Conservation (phyloP, 2,888 invertebrate genomes). For the Agrotis segetum region DNA sequence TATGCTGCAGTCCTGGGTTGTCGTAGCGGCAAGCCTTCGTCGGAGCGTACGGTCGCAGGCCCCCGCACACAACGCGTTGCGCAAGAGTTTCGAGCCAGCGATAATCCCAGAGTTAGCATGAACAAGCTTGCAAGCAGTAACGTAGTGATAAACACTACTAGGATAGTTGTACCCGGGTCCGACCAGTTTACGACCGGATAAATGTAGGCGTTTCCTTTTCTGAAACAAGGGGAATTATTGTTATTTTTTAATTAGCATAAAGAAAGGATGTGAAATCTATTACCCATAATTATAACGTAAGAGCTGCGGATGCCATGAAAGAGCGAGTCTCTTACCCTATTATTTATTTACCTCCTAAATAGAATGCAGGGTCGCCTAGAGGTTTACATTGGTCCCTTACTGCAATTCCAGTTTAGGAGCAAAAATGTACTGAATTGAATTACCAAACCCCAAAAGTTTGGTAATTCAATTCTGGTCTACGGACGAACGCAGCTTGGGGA, state of each 20-base stretch:
- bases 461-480: neutral
- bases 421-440: neutral
- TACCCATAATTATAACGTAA: too few relatives aligned
- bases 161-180: constrained; percentile 91
- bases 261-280: neutral
- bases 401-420: neutral
- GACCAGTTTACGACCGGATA: constrained; percentile 95
- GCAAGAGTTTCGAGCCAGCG: constrained; percentile 84
- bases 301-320: too few relatives aligned
- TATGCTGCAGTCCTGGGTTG: constrained; percentile 54
- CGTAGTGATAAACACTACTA: constrained; percentile 92
- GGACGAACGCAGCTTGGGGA: neutral
- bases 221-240: constrained; percentile 72
- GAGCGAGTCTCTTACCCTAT: too few relatives aligned
- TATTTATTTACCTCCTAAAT: too few relatives aligned
- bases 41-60: constrained; percentile 65
- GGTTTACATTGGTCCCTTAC: neutral
- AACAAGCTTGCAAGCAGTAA: constrained; percentile 92
- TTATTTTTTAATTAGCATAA: too few relatives aligned
- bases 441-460: too few relatives aligned
- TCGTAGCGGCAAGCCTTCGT: constrained; percentile 77
- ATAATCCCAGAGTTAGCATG: constrained; percentile 90
- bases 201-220: constrained; percentile 92
- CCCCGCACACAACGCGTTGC: constrained; percentile 71
- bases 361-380: too few relatives aligned